These are phyloP conservation scores for Heliothis peltigera DNA, from an alignment of 2,888 invertebrate genomes.

Conservation along the genomic window DNA sequence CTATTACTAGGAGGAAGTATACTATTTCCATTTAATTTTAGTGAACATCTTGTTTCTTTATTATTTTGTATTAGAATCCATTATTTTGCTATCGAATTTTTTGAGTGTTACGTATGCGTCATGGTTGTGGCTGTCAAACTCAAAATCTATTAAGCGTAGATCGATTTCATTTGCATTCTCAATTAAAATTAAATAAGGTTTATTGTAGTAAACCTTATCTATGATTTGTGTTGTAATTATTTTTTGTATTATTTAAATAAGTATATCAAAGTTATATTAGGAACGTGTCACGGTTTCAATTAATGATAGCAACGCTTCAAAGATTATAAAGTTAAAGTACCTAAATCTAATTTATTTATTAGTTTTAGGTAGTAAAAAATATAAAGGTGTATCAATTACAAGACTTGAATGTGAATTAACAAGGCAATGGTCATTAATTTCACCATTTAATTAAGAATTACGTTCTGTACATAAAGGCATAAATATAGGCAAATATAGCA, in stretches of 20 bases:
- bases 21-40: slow-evolving; percentile 83
- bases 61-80: slow-evolving; percentile 41
- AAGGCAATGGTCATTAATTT: no score
- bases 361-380: no score
- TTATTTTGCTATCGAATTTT: slow-evolving; percentile 3
- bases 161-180: slow-evolving; percentile 4
- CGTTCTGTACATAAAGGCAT: no score
- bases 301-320: no score
- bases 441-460: no score
- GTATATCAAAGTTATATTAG: background rate
- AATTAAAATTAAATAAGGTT: slow-evolving; percentile 22
- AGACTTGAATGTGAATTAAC: no score
- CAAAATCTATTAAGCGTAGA: slow-evolving; percentile 13
- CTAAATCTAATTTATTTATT: no score
- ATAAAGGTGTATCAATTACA: no score
- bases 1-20: slow-evolving; percentile 75
- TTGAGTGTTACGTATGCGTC: background rate
- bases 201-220: background rate
- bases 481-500: no score
- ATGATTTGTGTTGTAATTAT: background rate
- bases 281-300: background rate
- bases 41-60: slow-evolving; percentile 66
- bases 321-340: no score
- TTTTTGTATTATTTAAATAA: slow-evolving; percentile 4
- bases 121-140: slow-evolving; percentile 33